phyloP scores from a whole-genome alignment of 1,140 invertebrate genomes.

The Teleopsis dalmanni region DNA sequence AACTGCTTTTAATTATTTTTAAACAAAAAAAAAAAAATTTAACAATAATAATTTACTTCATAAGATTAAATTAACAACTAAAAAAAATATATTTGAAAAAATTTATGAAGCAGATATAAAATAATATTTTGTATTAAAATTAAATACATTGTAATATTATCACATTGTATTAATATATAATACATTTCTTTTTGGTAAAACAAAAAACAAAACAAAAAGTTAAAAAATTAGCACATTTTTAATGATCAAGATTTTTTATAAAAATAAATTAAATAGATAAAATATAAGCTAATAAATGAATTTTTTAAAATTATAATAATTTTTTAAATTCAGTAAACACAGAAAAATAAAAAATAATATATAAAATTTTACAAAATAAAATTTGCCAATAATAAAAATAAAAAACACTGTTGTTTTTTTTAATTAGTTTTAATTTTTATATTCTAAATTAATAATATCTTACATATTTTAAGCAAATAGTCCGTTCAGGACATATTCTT shows the following conservation, averaged over 20 bases:
- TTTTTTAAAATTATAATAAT: not conserved
- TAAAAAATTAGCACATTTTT: too few relatives aligned
- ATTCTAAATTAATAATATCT: too few relatives aligned
- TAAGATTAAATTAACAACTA: not conserved
- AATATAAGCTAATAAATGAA: constrained; percentile 10
- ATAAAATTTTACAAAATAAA: constrained; percentile 8
- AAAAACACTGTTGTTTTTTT: not conserved
- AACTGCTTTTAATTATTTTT: not conserved
- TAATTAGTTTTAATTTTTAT: too few relatives aligned
- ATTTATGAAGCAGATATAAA: too few relatives aligned
- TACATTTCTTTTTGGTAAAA: too few relatives aligned
- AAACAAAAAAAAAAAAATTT: constrained; percentile 1
- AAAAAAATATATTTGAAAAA: too few relatives aligned
- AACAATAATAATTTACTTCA: not conserved
- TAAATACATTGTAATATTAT: too few relatives aligned
- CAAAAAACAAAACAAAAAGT: too few relatives aligned
- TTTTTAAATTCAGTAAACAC: constrained; percentile 1
- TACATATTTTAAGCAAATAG: too few relatives aligned
- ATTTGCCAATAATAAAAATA: constrained; percentile 3
- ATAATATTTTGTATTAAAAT: too few relatives aligned
- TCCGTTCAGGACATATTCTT: too few relatives aligned
- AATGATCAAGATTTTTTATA: constrained; percentile 19
- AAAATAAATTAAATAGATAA: not conserved
- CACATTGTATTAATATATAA: too few relatives aligned
- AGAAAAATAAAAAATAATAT: constrained; percentile 3